Conservation (phyloP, 2,797 vertebrate genomes). For the Dermochelys coriacea region DNA sequence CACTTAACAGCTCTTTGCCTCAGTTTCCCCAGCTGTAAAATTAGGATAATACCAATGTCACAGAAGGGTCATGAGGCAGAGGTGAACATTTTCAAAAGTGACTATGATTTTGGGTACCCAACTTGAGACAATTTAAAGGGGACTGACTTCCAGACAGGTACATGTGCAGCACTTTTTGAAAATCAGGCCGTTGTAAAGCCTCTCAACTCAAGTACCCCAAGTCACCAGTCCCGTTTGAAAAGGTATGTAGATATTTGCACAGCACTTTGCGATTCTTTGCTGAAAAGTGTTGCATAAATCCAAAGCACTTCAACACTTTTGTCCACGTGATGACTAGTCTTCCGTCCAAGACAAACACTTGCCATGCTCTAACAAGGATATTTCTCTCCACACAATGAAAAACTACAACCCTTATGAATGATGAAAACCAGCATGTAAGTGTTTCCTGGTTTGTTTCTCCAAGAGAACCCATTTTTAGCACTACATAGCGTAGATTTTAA, state of each 20-base stretch:
- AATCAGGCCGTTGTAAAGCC: background rate
- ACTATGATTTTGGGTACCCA: background rate
- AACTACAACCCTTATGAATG: background rate
- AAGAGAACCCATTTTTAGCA: background rate
- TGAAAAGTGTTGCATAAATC: background rate
- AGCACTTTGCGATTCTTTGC: background rate
- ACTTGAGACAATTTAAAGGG: background rate
- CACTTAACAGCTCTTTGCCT: background rate
- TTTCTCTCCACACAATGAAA: background rate
- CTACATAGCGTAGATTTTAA: background rate
- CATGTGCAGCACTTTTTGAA: background rate
- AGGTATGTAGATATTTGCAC: background rate
- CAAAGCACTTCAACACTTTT: background rate
- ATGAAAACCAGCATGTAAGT: background rate
- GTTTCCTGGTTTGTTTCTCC: background rate
- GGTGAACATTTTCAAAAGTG: background rate
- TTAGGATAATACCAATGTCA: background rate
- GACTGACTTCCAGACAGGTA: background rate
- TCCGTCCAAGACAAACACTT: background rate
- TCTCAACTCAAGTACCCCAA: background rate
- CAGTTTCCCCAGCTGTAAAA: background rate
- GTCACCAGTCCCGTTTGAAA: background rate
- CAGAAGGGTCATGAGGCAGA: background rate
- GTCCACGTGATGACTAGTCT: background rate
- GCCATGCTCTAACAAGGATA: background rate